Percentiles rank a stretch among this genome's conserved stretches.
Evolutionary conservation across 1,140 invertebrate genomes (phyloP).

Genomic region (Pseudoatta argentina): DNA sequence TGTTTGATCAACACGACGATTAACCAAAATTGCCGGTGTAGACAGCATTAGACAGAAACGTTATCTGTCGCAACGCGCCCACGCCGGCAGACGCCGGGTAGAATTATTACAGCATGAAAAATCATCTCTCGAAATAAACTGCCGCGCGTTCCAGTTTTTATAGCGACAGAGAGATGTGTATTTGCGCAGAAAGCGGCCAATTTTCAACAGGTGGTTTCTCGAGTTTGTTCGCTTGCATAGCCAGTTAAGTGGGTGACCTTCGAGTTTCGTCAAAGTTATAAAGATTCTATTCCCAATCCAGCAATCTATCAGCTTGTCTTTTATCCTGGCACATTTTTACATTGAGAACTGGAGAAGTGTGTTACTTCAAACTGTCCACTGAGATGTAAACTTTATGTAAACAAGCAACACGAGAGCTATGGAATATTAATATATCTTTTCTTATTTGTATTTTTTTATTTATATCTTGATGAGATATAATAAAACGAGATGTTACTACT

Average conservation of each 20-base stretch:
- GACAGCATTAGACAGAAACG: background rate
- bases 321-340: background rate
- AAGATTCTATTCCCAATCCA: background rate
- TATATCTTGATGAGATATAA: background rate
- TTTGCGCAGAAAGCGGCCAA: slow-evolving; percentile 37
- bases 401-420: background rate
- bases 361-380: background rate
- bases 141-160: background rate
- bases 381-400: background rate
- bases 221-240: background rate
- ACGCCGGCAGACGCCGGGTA: too few species aligned
- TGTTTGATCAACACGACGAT: slow-evolving; percentile 22
- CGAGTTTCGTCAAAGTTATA: background rate
- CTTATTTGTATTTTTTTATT: background rate
- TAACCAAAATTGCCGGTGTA: slow-evolving; percentile 9
- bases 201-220: slow-evolving; percentile 72
- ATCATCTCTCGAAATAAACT: slow-evolving; percentile 36
- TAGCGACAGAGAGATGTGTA: slow-evolving; percentile 12
- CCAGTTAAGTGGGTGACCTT: background rate
- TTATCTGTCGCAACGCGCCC: slow-evolving; percentile 7
- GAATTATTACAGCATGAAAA: slow-evolving; percentile 29
- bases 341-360: background rate
- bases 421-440: background rate
- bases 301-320: slow-evolving; percentile 23
- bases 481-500: background rate